These are phyloP conservation scores for Heteromurus nitidus DNA, from an alignment of 2,888 invertebrate genomes.

Conservation along the genomic window DNA sequence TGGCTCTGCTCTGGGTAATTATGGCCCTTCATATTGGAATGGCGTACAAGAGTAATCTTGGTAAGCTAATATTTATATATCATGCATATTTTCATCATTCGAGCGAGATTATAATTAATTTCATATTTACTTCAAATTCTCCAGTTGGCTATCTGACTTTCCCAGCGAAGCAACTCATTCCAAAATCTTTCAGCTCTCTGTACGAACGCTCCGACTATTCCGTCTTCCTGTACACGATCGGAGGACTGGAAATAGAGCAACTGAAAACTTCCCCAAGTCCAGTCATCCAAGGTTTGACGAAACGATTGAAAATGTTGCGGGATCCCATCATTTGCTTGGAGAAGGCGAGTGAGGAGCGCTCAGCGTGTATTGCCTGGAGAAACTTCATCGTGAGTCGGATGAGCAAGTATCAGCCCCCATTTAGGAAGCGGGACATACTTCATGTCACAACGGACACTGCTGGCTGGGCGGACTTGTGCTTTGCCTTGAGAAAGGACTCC, in stretches of 20 bases:
- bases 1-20: constrained; percentile 38
- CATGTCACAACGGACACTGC: neutral
- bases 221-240: constrained; percentile 30
- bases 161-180: constrained; percentile 30
- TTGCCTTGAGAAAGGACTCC: constrained; percentile 27
- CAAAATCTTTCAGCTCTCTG: constrained; percentile 17
- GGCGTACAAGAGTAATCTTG: constrained; percentile 49
- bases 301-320: constrained; percentile 3
- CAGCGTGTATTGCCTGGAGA: constrained; percentile 28
- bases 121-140: no score
- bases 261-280: constrained; percentile 14
- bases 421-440: neutral
- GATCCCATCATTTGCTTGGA: neutral
- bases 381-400: neutral
- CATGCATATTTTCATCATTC: no score
- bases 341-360: neutral
- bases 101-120: no score
- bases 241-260: constrained; percentile 34
- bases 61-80: no score
- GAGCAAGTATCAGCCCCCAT: constrained; percentile 15
- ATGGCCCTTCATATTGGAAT: constrained; percentile 2
- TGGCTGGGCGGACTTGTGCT: constrained; percentile 14
- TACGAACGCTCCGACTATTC: constrained; percentile 28
- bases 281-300: neutral
- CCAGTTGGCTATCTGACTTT: constrained; percentile 51